A percentile compares a stretch with the other conserved stretches of the same genome.
Conservation (phyloP, 1,140 invertebrate genomes). For the Psix sp. region DNA sequence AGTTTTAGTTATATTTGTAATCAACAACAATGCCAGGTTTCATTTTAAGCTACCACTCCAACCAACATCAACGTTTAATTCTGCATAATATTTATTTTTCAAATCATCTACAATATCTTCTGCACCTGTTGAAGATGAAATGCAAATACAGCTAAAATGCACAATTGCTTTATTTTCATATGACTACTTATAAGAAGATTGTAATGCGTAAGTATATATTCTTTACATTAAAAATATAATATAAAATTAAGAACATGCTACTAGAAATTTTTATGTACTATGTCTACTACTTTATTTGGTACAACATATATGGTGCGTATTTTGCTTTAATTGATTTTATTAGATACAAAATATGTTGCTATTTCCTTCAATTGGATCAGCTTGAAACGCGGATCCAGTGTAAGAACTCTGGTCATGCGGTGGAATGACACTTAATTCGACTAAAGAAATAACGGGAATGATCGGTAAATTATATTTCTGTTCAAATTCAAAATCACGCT, state of each 20-base stretch:
- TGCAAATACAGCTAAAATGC: conserved; percentile 2
- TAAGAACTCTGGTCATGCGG: too few species aligned
- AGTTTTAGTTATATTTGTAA: too few species aligned
- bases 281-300: conserved; percentile 35
- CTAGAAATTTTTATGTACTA: conserved; percentile 25
- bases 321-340: conserved; percentile 31
- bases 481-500: conserved; percentile 36
- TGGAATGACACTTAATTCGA: too few species aligned
- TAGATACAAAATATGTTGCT: conserved; percentile 25
- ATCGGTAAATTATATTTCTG: conserved; percentile 27
- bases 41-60: too few species aligned
- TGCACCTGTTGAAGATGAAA: conserved; percentile 7
- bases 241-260: conserved; percentile 7
- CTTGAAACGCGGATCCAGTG: too few species aligned
- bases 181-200: conserved; percentile 3
- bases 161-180: conserved; percentile 6
- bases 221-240: conserved; percentile 6
- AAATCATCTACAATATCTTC: too few species aligned
- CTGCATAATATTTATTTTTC: too few species aligned
- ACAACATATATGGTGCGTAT: conserved; percentile 33
- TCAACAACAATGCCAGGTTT: too few species aligned
- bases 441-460: conserved; percentile 17
- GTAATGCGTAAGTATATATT: background rate
- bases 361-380: conserved; percentile 41
- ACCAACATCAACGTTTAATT: too few species aligned